phyloP scores from a whole-genome alignment of 2,888 invertebrate genomes.

The Vandiemenella viatica region DNA sequence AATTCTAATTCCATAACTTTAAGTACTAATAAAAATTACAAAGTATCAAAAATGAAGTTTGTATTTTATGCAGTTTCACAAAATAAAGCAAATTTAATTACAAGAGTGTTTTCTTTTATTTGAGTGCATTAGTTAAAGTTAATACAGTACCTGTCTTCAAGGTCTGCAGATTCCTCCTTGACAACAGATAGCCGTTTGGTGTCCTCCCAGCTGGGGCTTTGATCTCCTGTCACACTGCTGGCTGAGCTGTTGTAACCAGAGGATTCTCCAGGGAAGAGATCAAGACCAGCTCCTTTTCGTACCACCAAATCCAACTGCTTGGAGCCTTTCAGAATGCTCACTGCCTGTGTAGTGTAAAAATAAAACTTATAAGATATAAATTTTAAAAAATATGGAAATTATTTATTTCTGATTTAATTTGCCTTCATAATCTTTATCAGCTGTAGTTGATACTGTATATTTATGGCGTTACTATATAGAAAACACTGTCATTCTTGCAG shows the following conservation, averaged over 20 bases:
- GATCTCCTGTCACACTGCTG: conserved; percentile 61
- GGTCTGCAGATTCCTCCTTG: conserved; percentile 49
- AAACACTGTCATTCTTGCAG: too few species aligned
- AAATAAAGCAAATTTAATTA: too few species aligned
- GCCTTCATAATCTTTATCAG: too few species aligned
- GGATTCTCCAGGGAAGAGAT: conserved; percentile 66
- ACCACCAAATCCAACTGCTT: conserved; percentile 61
- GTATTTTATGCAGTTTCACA: too few species aligned
- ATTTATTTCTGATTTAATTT: neutral
- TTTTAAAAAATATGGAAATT: neutral
- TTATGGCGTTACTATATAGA: too few species aligned
- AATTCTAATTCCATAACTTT: too few species aligned
- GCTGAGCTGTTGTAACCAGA: conserved; percentile 74
- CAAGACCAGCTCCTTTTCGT: conserved; percentile 61
- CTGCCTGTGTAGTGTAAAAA: conserved; percentile 40
- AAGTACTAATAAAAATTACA: too few species aligned
- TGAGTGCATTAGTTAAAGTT: too few species aligned
- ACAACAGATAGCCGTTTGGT: conserved; percentile 47
- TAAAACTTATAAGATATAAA: neutral
- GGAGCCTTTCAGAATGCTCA: conserved; percentile 62
- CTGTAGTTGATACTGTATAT: too few species aligned
- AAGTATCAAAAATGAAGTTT: too few species aligned
- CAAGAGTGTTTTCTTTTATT: too few species aligned
- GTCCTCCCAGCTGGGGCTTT: conserved; percentile 27
- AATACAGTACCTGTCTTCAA: conserved; percentile 7